Conservation (phyloP, 1,140 invertebrate species). For the Luehdorfia chinensis region DNA sequence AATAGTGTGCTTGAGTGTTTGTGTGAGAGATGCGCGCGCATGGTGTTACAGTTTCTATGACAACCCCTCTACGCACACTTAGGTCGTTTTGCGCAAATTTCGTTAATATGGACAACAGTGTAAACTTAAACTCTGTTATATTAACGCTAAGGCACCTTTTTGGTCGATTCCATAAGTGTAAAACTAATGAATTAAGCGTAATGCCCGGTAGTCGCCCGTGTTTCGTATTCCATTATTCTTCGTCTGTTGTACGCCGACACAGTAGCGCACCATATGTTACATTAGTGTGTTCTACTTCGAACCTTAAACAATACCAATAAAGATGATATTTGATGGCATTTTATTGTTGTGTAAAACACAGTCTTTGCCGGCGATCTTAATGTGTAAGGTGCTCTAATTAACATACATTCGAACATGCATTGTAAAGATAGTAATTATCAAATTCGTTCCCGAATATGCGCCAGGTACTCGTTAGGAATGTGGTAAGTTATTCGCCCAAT, state of each 20-base stretch:
- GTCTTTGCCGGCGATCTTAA: constrained; percentile 11
- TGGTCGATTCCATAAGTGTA: constrained; percentile 29
- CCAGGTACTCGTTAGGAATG: background rate
- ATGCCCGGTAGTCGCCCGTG: constrained; percentile 62
- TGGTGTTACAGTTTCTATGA: constrained; percentile 72
- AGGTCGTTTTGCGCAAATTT: constrained; percentile 61
- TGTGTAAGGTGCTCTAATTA: constrained; percentile 13
- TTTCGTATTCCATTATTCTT: constrained; percentile 68
- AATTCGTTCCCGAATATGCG: background rate
- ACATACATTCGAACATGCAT: constrained; percentile 4
- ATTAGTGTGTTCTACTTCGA: constrained; percentile 25
- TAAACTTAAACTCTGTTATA: constrained; percentile 30
- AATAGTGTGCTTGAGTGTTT: constrained; percentile 30
- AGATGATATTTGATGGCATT: background rate
- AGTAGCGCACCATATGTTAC: constrained; percentile 41
- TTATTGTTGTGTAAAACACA: background rate
- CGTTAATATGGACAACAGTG: constrained; percentile 31
- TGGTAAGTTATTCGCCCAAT: background rate
- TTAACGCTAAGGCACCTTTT: constrained; percentile 29
- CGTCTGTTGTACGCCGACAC: constrained; percentile 44
- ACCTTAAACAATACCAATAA: background rate
- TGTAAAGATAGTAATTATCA: constrained; percentile 5
- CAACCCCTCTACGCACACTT: constrained; percentile 69
- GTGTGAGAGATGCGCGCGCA: constrained; percentile 70
- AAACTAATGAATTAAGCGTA: constrained; percentile 72